Base-by-base conservation (phyloP, 2,888 invertebrate species). In the Catocala sponsa region DNA sequence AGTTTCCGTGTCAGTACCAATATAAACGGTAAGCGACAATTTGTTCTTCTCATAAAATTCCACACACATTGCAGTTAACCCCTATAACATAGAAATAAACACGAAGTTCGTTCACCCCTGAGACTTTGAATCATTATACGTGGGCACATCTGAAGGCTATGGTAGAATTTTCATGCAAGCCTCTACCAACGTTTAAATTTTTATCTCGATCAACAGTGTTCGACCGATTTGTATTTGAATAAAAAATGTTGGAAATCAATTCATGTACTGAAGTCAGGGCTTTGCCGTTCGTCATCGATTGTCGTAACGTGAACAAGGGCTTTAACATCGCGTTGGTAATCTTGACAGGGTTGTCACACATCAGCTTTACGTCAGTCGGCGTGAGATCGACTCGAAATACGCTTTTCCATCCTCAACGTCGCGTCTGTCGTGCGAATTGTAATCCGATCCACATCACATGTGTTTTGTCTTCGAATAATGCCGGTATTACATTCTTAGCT, bases 321-420 rank as follows among this genome's bases (percentile, higher is more conserved):
- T 43, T 43, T 25, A 44, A 43, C 44, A 50, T n/a, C 38, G 15
- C 25, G 65, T 63, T 63, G 41, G 58, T 52, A 59, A 61, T 74
- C 75, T 67, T 68, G 65, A 68, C 69, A 65, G 55, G 61, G 47
- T 64, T 74, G 72, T 69, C 76, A 78, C 76, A 67, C 65, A 72
- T 72, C 67, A 67, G 74, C 70, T 74, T 77, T 71, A 62, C 35
- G 63, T 78, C 70, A 65, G 53, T 70, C 62, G 38, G 32, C 33
- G 25, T 57, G 48, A 44, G 53, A 10, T 12, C 43, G 33, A 42
- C 25, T 33, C 32, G 50, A 59, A 61, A 65, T 65, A 59, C 49
- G 49, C 15, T 44, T 33, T 51, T 33, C 57, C 63, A 33, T 68
- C 38, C 65, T 66, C 53, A 58, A 62, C 53, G 48, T 68, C 60